Conservation (phyloP, 2,113 vertebrate genomes). For the Protomyctophum bolini region DNA sequence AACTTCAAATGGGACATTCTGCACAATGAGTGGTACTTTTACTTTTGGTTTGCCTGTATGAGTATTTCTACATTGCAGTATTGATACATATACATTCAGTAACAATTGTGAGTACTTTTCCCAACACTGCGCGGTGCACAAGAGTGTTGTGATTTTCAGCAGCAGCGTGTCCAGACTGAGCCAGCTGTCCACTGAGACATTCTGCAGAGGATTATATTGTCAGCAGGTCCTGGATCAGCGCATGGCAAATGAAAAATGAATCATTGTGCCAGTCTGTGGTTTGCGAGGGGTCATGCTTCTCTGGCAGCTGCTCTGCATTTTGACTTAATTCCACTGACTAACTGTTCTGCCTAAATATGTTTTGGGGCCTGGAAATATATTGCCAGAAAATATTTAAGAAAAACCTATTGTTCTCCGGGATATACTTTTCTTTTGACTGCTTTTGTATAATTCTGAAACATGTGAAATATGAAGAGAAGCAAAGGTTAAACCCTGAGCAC, state of each 20-base stretch:
- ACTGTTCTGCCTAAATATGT: neutral
- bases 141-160: neutral
- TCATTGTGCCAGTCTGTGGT: neutral
- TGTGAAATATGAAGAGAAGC: too few relatives aligned
- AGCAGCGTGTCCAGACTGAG: conserved; percentile 1
- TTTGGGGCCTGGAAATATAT: too few relatives aligned
- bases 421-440: too few relatives aligned
- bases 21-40: neutral
- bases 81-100: neutral
- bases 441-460: too few relatives aligned
- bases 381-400: too few relatives aligned
- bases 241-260: neutral
- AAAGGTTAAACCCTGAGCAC: too few relatives aligned
- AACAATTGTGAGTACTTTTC: neutral
- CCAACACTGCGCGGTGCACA: neutral
- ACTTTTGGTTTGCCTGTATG: neutral
- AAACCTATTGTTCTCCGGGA: too few relatives aligned
- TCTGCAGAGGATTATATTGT: conserved; percentile 30
- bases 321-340: too few relatives aligned
- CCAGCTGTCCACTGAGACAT: conserved; percentile 20
- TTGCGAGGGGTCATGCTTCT: neutral
- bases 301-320: neutral
- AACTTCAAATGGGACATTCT: neutral
- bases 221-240: conserved; percentile 7
- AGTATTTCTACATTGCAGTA: too few relatives aligned